Base-by-base conservation (phyloP, 2,888 invertebrate species). In the Sarcophaga rosellei region DNA sequence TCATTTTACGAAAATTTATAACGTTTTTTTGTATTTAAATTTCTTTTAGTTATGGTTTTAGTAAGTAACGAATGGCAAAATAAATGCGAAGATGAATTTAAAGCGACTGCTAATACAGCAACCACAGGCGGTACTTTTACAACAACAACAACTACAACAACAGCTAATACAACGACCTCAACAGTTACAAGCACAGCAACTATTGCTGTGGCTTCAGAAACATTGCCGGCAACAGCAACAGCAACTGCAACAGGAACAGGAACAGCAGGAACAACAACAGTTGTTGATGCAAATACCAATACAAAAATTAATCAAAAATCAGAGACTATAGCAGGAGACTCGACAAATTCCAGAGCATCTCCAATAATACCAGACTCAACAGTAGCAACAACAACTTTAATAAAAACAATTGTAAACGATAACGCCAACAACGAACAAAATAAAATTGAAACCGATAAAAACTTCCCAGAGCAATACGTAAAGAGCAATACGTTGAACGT, bases 31-130 rank as follows among this genome's bases (percentile, higher is more conserved):
- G 25, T 85, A 35, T 35, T 35, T 35, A 35, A 35, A 35, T 35
- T 59, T 68, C 70, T 88, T 88, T n/a, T 86, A 92, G 92, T 90
- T 90, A 92, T 92, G 92, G 92, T 92, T 90, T 91, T 92, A 90
- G 92, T 91, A 89, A 91, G 91, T 88, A 92, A 90, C 89, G 92
- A 92, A 91, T 91, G 91, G 92, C 90, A 89, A 84, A 91, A 88
- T 72, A 91, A 90, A 88, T 89, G 89, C 89, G 90, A 89, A 88
- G 89, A 90, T 90, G 90, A 88, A 86, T 88, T 88, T 87, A 90
- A 90, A 88, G 83, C 87, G 79, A 78, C 89, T 88, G 80, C 88
- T 75, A 65, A 87, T 86, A 78, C 88, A 84, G 59, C 90, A 85
- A 72, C 85, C 75, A 82, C 87, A 65, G 21, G 82, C 75, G 81